phyloP scores from a whole-genome alignment of 2,113 vertebrate species.

The Gila orcuttii region DNA sequence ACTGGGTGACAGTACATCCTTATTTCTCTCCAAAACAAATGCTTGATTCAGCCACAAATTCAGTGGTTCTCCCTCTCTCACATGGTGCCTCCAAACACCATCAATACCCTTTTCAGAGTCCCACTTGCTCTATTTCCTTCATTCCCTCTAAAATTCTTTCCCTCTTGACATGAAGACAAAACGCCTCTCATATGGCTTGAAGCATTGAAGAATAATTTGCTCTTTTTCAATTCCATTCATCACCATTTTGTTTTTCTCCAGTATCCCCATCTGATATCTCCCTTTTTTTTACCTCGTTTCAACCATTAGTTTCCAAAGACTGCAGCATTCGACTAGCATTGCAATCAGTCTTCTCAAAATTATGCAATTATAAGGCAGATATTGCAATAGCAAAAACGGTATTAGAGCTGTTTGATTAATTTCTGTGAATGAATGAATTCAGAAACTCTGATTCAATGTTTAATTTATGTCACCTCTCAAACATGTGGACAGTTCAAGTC shows the following conservation, averaged over 20 bases:
- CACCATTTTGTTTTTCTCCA: not conserved
- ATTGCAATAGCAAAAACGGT: not conserved
- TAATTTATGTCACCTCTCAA: not conserved
- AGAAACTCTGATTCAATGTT: not conserved
- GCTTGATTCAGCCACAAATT: not conserved
- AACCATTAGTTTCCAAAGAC: not conserved
- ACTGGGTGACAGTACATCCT: not conserved
- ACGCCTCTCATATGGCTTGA: not conserved
- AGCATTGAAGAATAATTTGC: constrained; percentile 12
- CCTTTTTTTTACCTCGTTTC: not conserved
- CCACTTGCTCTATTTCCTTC: constrained; percentile 6
- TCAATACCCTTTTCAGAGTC: not conserved
- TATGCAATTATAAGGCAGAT: not conserved
- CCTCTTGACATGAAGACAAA: constrained; percentile 7
- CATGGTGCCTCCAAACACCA: not conserved
- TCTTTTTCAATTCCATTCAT: constrained; percentile 16
- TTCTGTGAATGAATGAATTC: not conserved
- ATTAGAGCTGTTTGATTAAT: not conserved
- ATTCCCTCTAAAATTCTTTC: constrained; percentile 5
- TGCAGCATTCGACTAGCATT: not conserved
- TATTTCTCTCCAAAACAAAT: not conserved
- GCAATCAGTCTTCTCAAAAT: not conserved
- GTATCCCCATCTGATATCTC: not conserved
- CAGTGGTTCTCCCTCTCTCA: not conserved
- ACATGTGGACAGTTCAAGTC: not conserved